Base-by-base conservation (phyloP, 1,140 invertebrate genomes). In the Ectropis grisescens region DNA sequence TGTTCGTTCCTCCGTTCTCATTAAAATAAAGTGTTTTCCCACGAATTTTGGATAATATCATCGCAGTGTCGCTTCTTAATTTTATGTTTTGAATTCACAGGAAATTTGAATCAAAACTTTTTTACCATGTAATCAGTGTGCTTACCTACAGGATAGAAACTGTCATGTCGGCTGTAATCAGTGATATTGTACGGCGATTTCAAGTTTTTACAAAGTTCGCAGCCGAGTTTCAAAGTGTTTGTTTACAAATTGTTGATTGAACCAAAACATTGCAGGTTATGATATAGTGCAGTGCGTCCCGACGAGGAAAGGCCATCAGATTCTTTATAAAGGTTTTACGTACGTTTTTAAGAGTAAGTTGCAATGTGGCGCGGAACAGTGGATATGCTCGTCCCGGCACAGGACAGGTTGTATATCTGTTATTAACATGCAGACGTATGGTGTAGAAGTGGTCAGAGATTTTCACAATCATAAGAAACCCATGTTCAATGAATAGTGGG, bases 391-490 rank as follows among this genome's bases (percentile, higher is more conserved):
- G 2, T 80, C 59, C 33, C 49, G 67, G 13, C 75, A 80, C 41
- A 80, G 78, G 51, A 80, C 75, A 40, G 75, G 75, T 46, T 80
- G 75, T 45, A 80, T 80, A 51, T 76, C 70, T 5, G 46, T 68
- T 11, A 80, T 80, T 30, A 80, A 80, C 30, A 80, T 76, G 70
- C 72, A 78, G 49, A 54, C 59, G 1, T 60, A 58, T 33, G 75
- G 72, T 11, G 72, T 80, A 5, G 60, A 80, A 34, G 72, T 78
- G 11, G 55, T 80, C 11, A 65, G 75, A 45, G 75, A 76, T 28
- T 75, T 78, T 36, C 75, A 80, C 50, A 80, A 80, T 36, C 75
- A 80, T 42, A 76, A 76, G 35, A 80, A 80, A 42, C 70, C 70
- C n/a, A 65, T 80, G 65, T 72, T 80, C 48, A 56, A 55, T 8